Evolutionary conservation across 2,113 vertebrate species (phyloP), one percentile per base, ranked within the genome.

Genomic region (Psophia crepitans): DNA sequence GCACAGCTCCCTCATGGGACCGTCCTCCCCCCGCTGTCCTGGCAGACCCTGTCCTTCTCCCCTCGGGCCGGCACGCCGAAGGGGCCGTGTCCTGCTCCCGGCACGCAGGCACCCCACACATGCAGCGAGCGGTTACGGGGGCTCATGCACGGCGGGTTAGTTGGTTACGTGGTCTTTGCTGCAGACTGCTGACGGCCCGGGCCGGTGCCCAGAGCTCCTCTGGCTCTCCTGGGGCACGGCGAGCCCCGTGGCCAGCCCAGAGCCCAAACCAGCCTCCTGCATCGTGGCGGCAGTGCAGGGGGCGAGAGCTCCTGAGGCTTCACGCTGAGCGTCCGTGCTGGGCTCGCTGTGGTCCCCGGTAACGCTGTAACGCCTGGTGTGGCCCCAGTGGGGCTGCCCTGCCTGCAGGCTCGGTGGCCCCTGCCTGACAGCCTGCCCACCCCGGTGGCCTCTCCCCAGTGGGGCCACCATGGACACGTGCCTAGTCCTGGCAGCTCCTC

Each of bases 391-490:
- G 49, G 51, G 54, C 53, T 41, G 22, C 11, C 51, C 27, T 8
- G 23, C 51, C 57, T 11, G 23, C 61, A 14, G 63, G 32, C 13
- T 65, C 2, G 5, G 26, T 20, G 51, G 20, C 22, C 51, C 46
- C 17, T n/a, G 44, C 39, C 28, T 33, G 28, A 2, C 54, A 39
- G 46, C 37, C 74, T 17, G 32, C 30, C 60, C 33, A n/a, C 14
- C 28, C 33, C 3, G 3, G 22, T 12, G 58, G 66, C 46, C 30
- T 32, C 48, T 71, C 27, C 11, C 37, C 44, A 48, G 1, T 1
- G n/a, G 37, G 39, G 44, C 27, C 24, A 58, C 0, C 0, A 26
- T 0, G 23, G 58, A 27, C n/a, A 32, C 0, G 0, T 28, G 44
- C 43, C 51, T 58, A 21, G 14, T 63, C 46, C 35, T 8, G 53